Evolutionary conservation across 2,113 vertebrate species (phyloP).

Genomic region (Neoarius graeffei): DNA sequence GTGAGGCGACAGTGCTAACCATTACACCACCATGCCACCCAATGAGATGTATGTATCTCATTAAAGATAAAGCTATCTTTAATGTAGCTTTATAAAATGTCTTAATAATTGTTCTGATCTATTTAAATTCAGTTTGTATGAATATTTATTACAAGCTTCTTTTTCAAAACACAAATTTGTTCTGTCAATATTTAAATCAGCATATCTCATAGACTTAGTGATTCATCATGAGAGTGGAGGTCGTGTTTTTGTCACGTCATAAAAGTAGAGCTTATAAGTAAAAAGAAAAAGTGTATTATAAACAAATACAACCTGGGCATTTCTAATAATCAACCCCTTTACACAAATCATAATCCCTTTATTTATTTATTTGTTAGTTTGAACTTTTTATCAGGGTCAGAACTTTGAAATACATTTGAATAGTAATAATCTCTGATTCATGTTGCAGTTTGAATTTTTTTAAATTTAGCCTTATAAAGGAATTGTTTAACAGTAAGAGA

Average conservation of each 20-base stretch:
- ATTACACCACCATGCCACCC: too few relatives aligned
- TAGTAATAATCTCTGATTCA: neutral
- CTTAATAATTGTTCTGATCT: neutral
- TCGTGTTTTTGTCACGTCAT: neutral
- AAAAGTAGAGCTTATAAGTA: neutral
- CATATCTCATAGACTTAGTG: neutral
- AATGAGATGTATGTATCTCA: too few relatives aligned
- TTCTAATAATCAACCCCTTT: neutral
- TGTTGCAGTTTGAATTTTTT: neutral
- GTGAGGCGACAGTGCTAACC: too few relatives aligned
- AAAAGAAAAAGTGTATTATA: neutral
- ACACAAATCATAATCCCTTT: neutral
- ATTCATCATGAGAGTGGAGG: neutral
- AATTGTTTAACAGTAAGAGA: neutral
- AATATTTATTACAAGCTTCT: neutral
- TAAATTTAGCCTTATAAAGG: neutral
- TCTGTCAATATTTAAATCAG: neutral
- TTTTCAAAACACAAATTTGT: neutral
- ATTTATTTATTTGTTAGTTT: too few relatives aligned
- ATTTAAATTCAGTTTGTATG: neutral
- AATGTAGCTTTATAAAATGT: neutral
- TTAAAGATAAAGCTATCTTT: neutral
- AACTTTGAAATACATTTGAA: neutral
- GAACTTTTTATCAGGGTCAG: neutral
- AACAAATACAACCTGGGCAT: neutral